phyloP scores from a whole-genome alignment of 2,113 vertebrate species.

The Gallinago media region DNA sequence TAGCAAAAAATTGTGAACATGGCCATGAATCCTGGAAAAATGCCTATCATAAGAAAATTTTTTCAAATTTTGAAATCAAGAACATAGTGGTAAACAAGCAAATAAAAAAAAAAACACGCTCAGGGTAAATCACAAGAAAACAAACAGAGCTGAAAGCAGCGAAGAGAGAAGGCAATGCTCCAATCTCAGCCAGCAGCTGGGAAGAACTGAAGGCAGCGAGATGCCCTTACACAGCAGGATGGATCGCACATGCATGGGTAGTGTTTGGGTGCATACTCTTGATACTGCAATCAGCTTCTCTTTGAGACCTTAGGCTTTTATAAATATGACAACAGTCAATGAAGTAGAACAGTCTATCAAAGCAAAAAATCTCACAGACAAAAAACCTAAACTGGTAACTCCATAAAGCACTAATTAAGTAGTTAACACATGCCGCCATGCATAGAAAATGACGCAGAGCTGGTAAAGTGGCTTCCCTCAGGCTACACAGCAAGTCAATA shows the following conservation, averaged over 20 bases:
- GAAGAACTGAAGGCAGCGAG: neutral
- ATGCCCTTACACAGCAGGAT: neutral
- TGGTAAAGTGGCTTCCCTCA: neutral
- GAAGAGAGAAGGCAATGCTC: neutral
- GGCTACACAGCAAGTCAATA: neutral
- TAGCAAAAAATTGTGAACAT: neutral
- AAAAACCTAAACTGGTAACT: neutral
- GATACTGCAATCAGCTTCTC: neutral
- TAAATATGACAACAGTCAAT: neutral
- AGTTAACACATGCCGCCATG: neutral
- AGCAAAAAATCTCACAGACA: neutral
- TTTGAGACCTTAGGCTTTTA: neutral
- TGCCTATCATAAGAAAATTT: rapidly evolving
- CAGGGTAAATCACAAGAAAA: neutral
- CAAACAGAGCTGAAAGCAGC: neutral
- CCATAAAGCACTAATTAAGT: neutral
- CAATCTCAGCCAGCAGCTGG: neutral
- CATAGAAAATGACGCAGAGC: neutral
- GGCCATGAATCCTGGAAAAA: neutral
- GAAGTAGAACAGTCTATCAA: neutral
- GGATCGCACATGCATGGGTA: rapidly evolving
- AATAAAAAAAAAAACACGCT: neutral
- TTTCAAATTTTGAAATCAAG: neutral
- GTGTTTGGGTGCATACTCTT: rapidly evolving
- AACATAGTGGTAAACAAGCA: neutral